Evolutionary conservation across 2,113 vertebrate species (phyloP), one percentile per base, ranked within the genome.

Genomic region (Leptodactylus fuscus): DNA sequence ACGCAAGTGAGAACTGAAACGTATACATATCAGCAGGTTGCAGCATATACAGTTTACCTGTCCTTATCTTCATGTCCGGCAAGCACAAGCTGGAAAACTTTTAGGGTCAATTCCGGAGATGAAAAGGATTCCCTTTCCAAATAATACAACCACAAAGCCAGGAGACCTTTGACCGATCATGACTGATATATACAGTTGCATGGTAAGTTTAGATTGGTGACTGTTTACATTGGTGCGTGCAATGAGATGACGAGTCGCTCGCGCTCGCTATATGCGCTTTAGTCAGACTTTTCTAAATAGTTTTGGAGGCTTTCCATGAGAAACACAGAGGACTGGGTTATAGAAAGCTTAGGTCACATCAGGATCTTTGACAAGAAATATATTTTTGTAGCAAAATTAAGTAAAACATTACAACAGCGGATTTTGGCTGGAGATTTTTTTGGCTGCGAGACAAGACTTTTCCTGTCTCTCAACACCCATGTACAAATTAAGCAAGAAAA

Each of bases 271-370:
- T 51, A 53, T 76, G 34, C 4, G 5, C 24, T 41, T 41, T 3
- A 58, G 24, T 13, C 53, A 53, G 83, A 70, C 79, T 60, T 71
- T 71, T 79, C 53, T 58, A 58, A 80, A 77, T 53, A 71, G 34
- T 36, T 38, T 53, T 85, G 83, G 83, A 55, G 13, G 27, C 1
- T 4, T 20, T 70, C 83, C 83, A 79, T 85, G 48, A 80, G 36
- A 85, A 80, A 77, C 53, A 83, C 51, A 38, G 46, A 24, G 24
- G 51, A 77, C 6, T 29, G 38, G 13, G 60, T n/a, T 71, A 58
- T 8, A 55, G 22, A 48, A 36, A 32, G 18, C n/a, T 27, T 20
- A 44, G 75, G 83, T 85, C 83, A 80, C n/a, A 20, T 85, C n/a
- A 85, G 83, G 76, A 65, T 71, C 24, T 27, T 41, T 29, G 49